Percentiles rank a stretch among this genome's conserved stretches.
Conservation (phyloP, 2,888 invertebrate genomes). For the Cerceris ruficornis region DNA sequence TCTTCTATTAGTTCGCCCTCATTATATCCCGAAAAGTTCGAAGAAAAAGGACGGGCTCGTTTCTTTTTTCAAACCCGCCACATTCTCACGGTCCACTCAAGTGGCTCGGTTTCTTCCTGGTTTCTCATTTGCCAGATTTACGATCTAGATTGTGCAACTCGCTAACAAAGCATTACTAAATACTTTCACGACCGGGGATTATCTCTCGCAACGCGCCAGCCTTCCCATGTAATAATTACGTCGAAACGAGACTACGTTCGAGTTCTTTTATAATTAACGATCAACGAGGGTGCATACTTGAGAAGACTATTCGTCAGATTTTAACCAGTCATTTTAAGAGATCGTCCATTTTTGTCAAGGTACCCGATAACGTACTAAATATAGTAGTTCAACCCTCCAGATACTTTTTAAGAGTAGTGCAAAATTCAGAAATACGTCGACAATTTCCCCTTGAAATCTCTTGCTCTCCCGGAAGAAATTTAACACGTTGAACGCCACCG, state of each 20-base stretch:
- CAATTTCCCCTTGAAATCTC: too few species aligned
- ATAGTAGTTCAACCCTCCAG: too few species aligned
- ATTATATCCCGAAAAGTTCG: constrained; percentile 41
- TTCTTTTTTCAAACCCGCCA: constrained; percentile 18
- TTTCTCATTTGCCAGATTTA: constrained; percentile 35
- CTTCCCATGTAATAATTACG: constrained; percentile 19
- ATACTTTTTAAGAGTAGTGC: too few species aligned
- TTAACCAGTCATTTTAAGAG: too few species aligned
- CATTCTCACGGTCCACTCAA: constrained; percentile 59
- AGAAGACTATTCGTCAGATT: too few species aligned
- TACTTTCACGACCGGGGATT: constrained; percentile 8
- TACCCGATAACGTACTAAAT: too few species aligned
- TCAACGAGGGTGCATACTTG: not conserved
- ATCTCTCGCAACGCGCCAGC: constrained; percentile 3
- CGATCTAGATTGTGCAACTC: constrained; percentile 29
- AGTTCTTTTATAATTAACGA: not conserved
- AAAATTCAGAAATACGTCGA: too few species aligned
- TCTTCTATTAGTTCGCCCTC: constrained; percentile 23
- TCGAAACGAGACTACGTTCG: not conserved
- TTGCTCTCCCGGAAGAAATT: too few species aligned
- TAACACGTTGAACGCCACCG: too few species aligned
- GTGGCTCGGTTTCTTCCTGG: constrained; percentile 21
- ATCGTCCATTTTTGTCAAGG: too few species aligned
- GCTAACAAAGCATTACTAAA: constrained; percentile 45
- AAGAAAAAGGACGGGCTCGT: constrained; percentile 20